Conservation (phyloP, 2,113 vertebrate species). For the Pristiophorus japonicus region DNA sequence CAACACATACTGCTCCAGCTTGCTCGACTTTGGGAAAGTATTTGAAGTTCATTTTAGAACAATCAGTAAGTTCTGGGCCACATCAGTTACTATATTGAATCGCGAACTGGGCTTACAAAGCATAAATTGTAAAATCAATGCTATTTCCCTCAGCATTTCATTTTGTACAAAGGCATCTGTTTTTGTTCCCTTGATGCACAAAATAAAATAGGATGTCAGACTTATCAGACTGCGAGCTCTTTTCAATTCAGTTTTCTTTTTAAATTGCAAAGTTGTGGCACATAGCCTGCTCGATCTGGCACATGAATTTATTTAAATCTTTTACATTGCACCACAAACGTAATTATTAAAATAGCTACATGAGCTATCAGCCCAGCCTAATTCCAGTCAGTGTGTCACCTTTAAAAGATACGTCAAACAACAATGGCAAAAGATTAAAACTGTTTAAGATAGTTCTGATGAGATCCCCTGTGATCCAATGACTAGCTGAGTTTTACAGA, state of each 20-base stretch:
- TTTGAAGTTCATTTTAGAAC: too few relatives aligned
- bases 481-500: background rate
- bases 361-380: background rate
- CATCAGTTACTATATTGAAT: too few relatives aligned
- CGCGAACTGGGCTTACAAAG: too few relatives aligned
- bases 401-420: background rate
- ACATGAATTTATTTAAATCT: background rate
- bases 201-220: background rate
- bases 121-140: too few relatives aligned
- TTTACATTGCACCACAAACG: background rate
- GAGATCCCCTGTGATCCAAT: background rate
- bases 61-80: too few relatives aligned
- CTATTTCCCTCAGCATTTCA: too few relatives aligned
- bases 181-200: background rate
- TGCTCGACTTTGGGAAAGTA: too few relatives aligned
- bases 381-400: too few relatives aligned
- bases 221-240: background rate
- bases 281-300: background rate
- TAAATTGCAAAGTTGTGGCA: background rate
- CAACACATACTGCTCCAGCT: too few relatives aligned
- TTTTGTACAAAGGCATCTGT: too few relatives aligned
- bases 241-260: background rate
- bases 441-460: background rate
- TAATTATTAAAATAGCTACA: background rate
- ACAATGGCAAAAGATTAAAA: background rate